These are phyloP conservation scores for Alces alces DNA, from an alignment of 2,113 vertebrate genomes.

Conservation along the genomic window DNA sequence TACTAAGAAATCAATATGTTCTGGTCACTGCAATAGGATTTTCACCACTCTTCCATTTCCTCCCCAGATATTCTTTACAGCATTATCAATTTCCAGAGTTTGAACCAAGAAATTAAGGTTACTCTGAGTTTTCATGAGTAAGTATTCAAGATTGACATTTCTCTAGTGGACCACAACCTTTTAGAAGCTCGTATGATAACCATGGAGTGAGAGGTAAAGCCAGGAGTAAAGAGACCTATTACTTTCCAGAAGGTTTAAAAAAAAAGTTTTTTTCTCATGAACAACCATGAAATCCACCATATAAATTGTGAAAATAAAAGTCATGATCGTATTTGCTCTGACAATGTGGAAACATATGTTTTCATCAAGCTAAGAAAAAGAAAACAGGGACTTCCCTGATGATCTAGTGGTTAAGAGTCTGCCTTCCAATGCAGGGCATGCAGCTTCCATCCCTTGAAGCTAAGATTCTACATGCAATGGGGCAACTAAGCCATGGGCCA, in stretches of 20 bases:
- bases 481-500: background rate
- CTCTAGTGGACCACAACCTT: background rate
- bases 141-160: background rate
- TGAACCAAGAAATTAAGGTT: conserved; percentile 4
- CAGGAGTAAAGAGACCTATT: background rate
- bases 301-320: conserved; percentile 23
- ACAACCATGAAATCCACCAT: background rate
- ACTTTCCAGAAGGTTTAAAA: background rate
- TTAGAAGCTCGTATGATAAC: background rate
- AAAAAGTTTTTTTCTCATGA: background rate
- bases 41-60: background rate
- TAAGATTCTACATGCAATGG: background rate
- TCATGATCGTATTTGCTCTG: background rate
- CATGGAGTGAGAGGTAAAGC: background rate
- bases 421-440: background rate
- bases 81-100: background rate
- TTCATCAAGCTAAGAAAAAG: background rate
- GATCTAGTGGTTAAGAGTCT: background rate
- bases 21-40: background rate
- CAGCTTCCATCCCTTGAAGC: background rate
- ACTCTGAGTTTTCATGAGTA: background rate
- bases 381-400: background rate
- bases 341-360: background rate
- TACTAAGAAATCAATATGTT: background rate
- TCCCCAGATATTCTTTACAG: background rate